A percentile compares a stretch with the other conserved stretches of the same genome.
Evolutionary conservation across 2,113 vertebrate genomes (phyloP).

Genomic region (Anser cygnoides): DNA sequence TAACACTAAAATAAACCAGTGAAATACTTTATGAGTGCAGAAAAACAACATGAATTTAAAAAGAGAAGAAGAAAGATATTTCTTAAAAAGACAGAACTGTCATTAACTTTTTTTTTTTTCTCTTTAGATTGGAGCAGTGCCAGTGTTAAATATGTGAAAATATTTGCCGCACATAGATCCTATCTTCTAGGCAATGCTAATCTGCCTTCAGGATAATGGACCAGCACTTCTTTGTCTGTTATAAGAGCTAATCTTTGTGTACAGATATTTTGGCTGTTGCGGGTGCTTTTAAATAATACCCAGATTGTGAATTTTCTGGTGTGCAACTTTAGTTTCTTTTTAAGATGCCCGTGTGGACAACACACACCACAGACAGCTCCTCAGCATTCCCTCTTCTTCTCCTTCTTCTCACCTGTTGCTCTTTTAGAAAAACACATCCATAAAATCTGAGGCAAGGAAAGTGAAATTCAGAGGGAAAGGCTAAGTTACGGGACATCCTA

Average conservation of each 20-base stretch:
- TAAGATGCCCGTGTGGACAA: background rate
- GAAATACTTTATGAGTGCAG: background rate
- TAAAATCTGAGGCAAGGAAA: background rate
- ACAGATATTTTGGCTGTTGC: background rate
- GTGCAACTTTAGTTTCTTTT: background rate
- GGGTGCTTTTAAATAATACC: background rate
- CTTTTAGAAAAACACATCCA: background rate
- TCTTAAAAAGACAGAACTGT: background rate
- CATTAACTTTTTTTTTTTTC: background rate
- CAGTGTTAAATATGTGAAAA: fast-evolving
- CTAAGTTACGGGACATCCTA: background rate
- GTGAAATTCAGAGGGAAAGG: background rate
- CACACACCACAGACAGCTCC: background rate
- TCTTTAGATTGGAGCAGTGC: background rate
- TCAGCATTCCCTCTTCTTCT: background rate
- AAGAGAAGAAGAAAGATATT: background rate
- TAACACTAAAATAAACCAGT: background rate
- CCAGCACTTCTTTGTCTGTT: background rate
- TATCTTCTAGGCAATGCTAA: background rate
- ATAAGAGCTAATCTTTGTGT: background rate
- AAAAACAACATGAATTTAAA: background rate
- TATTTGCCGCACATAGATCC: background rate
- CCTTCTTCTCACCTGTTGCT: background rate
- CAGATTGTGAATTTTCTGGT: background rate
- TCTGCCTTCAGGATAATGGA: background rate